Conservation (phyloP, 2,888 invertebrate genomes). For the Idaea straminata region DNA sequence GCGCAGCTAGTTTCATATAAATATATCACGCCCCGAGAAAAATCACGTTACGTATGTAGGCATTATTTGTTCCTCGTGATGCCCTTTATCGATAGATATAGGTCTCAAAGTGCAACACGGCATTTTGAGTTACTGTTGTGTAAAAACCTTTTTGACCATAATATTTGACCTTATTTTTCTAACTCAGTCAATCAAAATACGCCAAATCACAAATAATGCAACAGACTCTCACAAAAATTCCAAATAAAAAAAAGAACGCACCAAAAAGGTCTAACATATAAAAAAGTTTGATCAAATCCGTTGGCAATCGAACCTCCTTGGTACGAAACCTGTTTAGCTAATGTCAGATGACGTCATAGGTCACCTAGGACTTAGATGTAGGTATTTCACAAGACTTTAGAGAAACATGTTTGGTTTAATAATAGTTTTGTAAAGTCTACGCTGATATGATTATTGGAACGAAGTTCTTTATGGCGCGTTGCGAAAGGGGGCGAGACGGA, state of each 20-base stretch:
- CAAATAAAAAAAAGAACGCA: neutral
- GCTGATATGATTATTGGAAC: too few species aligned
- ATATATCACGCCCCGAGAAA: too few species aligned
- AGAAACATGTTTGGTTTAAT: neutral
- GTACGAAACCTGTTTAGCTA: neutral
- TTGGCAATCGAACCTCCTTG: neutral
- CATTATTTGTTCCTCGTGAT: too few species aligned
- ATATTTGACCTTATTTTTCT: too few species aligned
- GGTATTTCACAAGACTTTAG: neutral
- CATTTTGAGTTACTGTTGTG: too few species aligned
- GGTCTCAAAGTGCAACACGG: too few species aligned
- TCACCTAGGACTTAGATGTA: neutral
- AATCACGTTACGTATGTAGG: too few species aligned
- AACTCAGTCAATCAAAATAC: neutral
- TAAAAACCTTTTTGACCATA: too few species aligned
- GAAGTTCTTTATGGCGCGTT: too few species aligned
- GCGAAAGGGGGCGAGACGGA: too few species aligned
- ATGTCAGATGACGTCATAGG: slow-evolving; percentile 3
- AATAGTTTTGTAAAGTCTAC: neutral
- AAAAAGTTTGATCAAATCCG: neutral
- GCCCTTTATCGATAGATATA: too few species aligned
- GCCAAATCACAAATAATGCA: neutral
- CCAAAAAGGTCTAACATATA: neutral
- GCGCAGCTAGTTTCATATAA: too few species aligned
- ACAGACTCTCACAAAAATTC: neutral